These are phyloP conservation scores for Anoplolepis gracilipes DNA, from an alignment of 1,140 invertebrate genomes.

Conservation along the genomic window DNA sequence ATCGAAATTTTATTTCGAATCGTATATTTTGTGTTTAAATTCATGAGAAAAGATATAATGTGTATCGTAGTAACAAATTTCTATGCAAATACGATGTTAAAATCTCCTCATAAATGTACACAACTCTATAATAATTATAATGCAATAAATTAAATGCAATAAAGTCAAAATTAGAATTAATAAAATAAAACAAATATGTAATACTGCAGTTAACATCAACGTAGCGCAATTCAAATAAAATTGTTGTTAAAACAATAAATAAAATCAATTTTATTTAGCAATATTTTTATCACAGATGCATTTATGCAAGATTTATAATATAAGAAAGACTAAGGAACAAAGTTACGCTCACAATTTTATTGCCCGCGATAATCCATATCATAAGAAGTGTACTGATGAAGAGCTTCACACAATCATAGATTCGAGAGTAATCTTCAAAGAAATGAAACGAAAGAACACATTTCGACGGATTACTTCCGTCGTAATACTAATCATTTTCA, in stretches of 20 bases:
- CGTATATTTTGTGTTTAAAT: neutral
- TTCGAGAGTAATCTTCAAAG: neutral
- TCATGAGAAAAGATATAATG: neutral
- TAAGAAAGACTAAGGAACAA: neutral
- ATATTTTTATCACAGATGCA: neutral
- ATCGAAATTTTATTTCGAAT: neutral
- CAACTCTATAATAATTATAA: neutral
- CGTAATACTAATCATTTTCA: neutral
- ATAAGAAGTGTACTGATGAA: neutral
- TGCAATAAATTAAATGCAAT: neutral
- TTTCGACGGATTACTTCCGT: neutral
- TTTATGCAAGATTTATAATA: slow-evolving; percentile 3
- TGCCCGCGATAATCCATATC: neutral
- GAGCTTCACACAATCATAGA: neutral
- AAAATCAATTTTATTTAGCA: neutral
- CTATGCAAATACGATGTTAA: neutral
- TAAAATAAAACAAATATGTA: neutral
- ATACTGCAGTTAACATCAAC: neutral
- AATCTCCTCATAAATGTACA: neutral
- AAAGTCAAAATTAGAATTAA: neutral
- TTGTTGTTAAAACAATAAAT: neutral
- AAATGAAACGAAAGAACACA: neutral
- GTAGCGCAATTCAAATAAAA: neutral
- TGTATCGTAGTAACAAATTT: neutral
- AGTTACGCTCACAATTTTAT: neutral